phyloP scores from a whole-genome alignment of 1,140 invertebrate genomes.

The Hyles vespertilio region DNA sequence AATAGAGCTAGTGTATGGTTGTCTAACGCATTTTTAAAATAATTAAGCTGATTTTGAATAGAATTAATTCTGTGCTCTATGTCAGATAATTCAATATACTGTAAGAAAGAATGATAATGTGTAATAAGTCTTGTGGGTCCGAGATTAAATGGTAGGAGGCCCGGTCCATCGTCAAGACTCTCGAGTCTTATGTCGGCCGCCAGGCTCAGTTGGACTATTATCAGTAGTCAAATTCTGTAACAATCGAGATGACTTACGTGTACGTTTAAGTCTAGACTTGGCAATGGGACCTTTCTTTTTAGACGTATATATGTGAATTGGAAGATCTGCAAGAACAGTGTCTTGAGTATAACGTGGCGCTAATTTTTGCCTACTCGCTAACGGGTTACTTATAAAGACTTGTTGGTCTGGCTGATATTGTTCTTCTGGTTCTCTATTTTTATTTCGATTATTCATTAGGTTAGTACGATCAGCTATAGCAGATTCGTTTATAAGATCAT shows the following conservation, averaged over 20 bases:
- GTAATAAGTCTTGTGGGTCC: slow-evolving; percentile 13
- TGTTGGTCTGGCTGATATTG: no score
- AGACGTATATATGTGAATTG: slow-evolving; percentile 30
- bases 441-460: slow-evolving; percentile 20
- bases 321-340: slow-evolving; percentile 26
- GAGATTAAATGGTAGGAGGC: slow-evolving; percentile 18
- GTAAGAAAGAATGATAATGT: slow-evolving; percentile 17
- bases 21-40: no score
- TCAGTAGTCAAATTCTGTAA: slow-evolving; percentile 15
- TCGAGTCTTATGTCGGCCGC: slow-evolving; percentile 24
- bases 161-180: slow-evolving; percentile 19
- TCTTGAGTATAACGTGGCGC: slow-evolving; percentile 28
- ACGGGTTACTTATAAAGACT: no score
- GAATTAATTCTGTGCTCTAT: slow-evolving; percentile 12
- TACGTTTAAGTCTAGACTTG: slow-evolving; percentile 24
- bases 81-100: slow-evolving; percentile 16
- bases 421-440: no score
- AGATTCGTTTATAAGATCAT: no score
- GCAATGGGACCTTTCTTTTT: slow-evolving; percentile 25
- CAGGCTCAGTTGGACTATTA: slow-evolving; percentile 3
- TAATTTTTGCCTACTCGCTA: no score
- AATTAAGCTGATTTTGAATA: slow-evolving; percentile 6
- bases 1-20: no score
- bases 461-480: slow-evolving; percentile 18
- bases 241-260: slow-evolving; percentile 22